These are phyloP conservation scores for Epinephelus coioides DNA, from an alignment of 2,797 vertebrate genomes.

Conservation along the genomic window DNA sequence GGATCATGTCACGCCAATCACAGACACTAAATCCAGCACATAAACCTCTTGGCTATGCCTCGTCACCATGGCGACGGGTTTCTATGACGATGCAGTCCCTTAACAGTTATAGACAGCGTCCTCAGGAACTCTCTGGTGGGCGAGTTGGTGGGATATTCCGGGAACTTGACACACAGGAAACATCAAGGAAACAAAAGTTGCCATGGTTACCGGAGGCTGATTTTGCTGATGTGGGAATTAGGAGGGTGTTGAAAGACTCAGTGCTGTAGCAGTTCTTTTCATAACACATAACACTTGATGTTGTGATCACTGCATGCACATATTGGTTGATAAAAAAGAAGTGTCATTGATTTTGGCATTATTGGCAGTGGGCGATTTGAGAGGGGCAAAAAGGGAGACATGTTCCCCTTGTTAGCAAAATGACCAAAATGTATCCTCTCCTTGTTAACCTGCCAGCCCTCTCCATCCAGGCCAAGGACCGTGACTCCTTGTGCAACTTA, in stretches of 20 bases:
- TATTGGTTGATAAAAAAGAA: neutral
- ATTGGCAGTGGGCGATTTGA: neutral
- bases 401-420: too few species aligned
- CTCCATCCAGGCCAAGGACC: too few species aligned
- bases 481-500: too few species aligned
- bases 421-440: too few species aligned
- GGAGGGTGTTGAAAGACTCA: slow-evolving; percentile 11
- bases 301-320: neutral
- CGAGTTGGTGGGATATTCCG: slow-evolving; percentile 47
- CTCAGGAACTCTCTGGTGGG: slow-evolving; percentile 30
- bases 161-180: slow-evolving; percentile 38
- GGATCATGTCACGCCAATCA: slow-evolving; percentile 26
- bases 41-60: slow-evolving; percentile 23
- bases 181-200: slow-evolving; percentile 59
- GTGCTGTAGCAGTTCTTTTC: neutral
- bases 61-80: slow-evolving; percentile 43
- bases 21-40: slow-evolving; percentile 9
- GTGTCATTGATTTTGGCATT: neutral
- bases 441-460: too few species aligned
- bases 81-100: slow-evolving; percentile 33
- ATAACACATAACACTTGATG: neutral
- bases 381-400: too few species aligned
- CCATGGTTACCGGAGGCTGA: slow-evolving; percentile 43
- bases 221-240: slow-evolving; percentile 25
- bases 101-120: slow-evolving; percentile 26